phyloP scores from a whole-genome alignment of 1,140 invertebrate species.

The Thaumetopoea pityocampa region DNA sequence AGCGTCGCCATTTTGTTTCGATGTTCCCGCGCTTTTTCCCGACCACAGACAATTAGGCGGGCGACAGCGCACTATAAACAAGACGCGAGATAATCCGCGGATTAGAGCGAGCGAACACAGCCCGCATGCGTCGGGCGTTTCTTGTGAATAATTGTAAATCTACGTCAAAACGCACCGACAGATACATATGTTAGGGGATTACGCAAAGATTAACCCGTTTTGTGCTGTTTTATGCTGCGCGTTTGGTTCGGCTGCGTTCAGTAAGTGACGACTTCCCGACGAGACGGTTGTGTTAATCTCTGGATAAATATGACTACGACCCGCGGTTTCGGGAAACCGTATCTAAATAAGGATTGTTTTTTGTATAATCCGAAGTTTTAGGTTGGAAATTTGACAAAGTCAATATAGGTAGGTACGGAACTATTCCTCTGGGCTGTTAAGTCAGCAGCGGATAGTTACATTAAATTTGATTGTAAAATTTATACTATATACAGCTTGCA shows the following conservation, averaged over 20 bases:
- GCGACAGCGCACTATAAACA: conserved; percentile 55
- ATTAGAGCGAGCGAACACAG: conserved; percentile 54
- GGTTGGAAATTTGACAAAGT: conserved; percentile 5
- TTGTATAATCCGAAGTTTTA: conserved; percentile 11
- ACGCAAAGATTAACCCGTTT: conserved; percentile 59
- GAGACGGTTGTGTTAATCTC: conserved; percentile 47
- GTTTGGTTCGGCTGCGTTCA: conserved; percentile 24
- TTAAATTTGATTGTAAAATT: too few species aligned
- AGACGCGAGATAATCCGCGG: conserved; percentile 49
- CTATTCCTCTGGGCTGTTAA: too few species aligned
- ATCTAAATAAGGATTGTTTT: conserved; percentile 52
- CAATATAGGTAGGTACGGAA: too few species aligned
- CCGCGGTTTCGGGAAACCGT: conserved; percentile 34
- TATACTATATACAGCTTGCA: too few species aligned
- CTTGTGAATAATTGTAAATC: conserved; percentile 74
- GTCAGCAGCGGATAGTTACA: too few species aligned
- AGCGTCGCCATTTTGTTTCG: conserved; percentile 48
- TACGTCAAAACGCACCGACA: conserved; percentile 68
- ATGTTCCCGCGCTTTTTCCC: conserved; percentile 43
- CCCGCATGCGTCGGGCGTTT: conserved; percentile 40
- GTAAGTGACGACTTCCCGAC: conserved; percentile 48
- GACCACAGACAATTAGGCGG: conserved; percentile 57
- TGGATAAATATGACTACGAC: conserved; percentile 50
- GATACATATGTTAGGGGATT: conserved; percentile 69
- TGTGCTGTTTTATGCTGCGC: conserved; percentile 48